These are phyloP conservation scores for Catharus minimus DNA, from an alignment of 2,113 vertebrate species.

Conservation along the genomic window DNA sequence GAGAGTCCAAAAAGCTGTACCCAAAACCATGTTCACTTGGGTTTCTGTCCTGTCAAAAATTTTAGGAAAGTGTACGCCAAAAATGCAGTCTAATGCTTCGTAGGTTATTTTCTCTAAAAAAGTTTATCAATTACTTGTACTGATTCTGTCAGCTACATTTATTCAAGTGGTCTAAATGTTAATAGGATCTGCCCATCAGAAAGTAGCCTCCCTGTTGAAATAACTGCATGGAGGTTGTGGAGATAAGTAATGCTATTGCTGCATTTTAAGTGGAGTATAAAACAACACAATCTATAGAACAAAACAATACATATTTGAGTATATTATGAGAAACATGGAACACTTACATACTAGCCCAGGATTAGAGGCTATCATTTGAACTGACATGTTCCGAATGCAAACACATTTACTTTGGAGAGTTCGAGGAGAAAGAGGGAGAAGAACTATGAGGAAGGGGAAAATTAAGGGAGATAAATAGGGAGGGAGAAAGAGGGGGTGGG, in stretches of 20 bases:
- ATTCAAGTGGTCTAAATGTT: neutral
- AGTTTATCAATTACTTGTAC: neutral
- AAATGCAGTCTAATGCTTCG: neutral
- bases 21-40: neutral
- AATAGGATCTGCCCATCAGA: neutral
- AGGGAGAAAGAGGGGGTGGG: neutral
- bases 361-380: neutral
- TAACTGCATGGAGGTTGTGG: neutral
- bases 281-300: neutral
- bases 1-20: neutral
- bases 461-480: neutral
- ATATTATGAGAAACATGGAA: neutral
- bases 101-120: neutral
- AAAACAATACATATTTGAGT: neutral
- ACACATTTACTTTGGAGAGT: neutral
- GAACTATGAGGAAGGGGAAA: neutral
- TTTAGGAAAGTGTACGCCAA: neutral
- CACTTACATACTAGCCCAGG: neutral
- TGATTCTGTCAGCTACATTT: neutral
- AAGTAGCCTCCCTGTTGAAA: neutral
- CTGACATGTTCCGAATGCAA: neutral
- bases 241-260: neutral
- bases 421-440: neutral
- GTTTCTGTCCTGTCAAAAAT: neutral
- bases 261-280: neutral